Base-by-base conservation (phyloP, 2,797 vertebrate genomes). In the Malurus leucopterus region DNA sequence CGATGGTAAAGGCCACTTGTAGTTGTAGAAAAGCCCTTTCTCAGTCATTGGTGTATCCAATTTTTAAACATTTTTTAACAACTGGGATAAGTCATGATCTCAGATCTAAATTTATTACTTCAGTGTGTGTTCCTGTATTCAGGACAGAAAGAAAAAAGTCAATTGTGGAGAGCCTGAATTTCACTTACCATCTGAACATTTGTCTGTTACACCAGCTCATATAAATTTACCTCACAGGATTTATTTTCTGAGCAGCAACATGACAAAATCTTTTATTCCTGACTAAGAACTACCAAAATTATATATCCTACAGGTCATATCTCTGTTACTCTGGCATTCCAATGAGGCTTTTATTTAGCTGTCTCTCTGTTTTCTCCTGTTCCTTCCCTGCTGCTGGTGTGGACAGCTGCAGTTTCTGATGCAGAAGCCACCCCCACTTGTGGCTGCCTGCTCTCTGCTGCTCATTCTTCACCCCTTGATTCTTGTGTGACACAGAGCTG, bases 311-410 rank as follows among this genome's bases (percentile, higher is more conserved):
- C 47, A 16, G 21, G 14, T 75, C 59, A 69, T 6, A 38, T 23
- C 34, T 86, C 3, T 2, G 30, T 72, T 51, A 10, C 29, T 59
- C 47, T 69, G 22, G 41, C 34, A 57, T 41, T 53, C 26, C 41
- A 15, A 40, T 36, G 10, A 32, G 26, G 8, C 6, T 2, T 36
- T 44, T 49, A 26, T 51, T 88, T 65, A 10, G 57, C 40, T 76
- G 12, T 11, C 7, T 74, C 17, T 61, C 21, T 24, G 8, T 26
- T 64, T 85, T 24, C 34, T 80, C 26, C 22, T 22, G 15, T 23
- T 38, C 10, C 17, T 49, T 63, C 32, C 23, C 14, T 2, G 3
- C 0, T 34, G 4, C 26, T 24, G 38, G 8, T 9, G 2, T 4
- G 32, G 13, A 13, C 9, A 43, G 63, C 2, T 24, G 20, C 32